Evolutionary conservation across 2,888 invertebrate genomes (phyloP), one percentile per base, ranked within the genome.

Genomic region (Eristalis intricaria): DNA sequence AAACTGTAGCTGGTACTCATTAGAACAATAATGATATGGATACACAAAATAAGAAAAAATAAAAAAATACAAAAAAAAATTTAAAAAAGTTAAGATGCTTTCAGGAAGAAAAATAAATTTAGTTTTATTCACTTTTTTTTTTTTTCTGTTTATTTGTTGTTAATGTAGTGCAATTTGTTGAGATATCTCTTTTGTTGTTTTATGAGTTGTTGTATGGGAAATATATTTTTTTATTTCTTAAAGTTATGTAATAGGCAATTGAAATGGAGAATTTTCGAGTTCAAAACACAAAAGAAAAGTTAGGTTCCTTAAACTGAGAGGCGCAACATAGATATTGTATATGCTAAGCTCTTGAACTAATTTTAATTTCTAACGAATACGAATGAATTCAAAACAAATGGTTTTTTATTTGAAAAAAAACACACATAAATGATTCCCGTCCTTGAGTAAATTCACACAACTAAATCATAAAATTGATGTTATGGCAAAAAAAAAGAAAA

Each of bases 1-100:
- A 89, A 89, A 89, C 85, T 76, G 90, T 91, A 91, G 91, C 89
- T 90, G 91, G 90, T 89, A 89, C 90, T 91, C 90, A 90, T 90
- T 84, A 89, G 87, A 81, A 83, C 63, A 88, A 66, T 63, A 76
- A 82, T 15, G 32, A 73, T 84, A 43, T 78, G 61, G 83, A 75
- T 89, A 35, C 35, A 35, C 35, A 87, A 85, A 73, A 88, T 43
- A 43, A 68, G 75, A 88, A 63, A 81, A 73, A n/a, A n/a, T n/a
- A n/a, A 61, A 58, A 63, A 75, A 64, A 58, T 26, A 26, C 26
- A 65, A 43, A 26, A 61, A 32, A 60, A n/a, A 38, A 64, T 8
- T 80, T 35, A 26, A 61, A 32, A 60, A n/a, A 38, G 68, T 8
- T 80, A 61, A 78, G 22, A 75, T 77, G 77, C 77, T 71, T 73